These are phyloP conservation scores for Diprion similis DNA, from an alignment of 1,140 invertebrate species.

Conservation along the genomic window DNA sequence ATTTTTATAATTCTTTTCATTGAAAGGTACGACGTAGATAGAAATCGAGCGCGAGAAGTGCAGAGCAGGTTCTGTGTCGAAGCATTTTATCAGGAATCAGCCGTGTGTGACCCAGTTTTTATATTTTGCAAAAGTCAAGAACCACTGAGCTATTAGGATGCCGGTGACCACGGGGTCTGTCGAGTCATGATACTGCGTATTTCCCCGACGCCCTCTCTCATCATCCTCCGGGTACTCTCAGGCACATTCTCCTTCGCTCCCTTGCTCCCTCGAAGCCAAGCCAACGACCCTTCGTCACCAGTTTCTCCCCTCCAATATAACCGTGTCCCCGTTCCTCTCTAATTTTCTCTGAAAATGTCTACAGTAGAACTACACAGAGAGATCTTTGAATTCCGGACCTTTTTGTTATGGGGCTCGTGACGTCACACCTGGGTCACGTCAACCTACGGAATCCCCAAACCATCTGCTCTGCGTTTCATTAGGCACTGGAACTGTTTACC, in stretches of 20 bases:
- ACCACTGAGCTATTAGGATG: slow-evolving; percentile 32
- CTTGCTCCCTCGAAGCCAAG: neutral
- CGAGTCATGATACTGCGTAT: slow-evolving; percentile 20
- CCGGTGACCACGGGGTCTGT: slow-evolving; percentile 22
- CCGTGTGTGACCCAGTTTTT: slow-evolving; percentile 36
- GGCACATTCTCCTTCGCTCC: neutral
- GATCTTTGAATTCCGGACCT: neutral
- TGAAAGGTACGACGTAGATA: too few relatives aligned
- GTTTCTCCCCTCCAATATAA: too few relatives aligned
- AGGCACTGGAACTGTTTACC: neutral
- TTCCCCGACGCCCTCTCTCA: slow-evolving; percentile 19
- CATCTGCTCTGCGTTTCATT: neutral
- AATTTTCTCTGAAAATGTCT: neutral
- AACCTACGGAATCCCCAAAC: neutral
- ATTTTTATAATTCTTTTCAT: too few relatives aligned
- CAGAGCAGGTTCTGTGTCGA: too few relatives aligned
- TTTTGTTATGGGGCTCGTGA: neutral
- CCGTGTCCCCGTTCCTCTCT: neutral
- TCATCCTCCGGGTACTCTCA: slow-evolving; percentile 14
- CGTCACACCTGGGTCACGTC: neutral
- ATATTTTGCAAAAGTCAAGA: slow-evolving; percentile 32
- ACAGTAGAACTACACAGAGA: neutral
- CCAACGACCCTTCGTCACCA: too few relatives aligned
- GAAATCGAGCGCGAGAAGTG: too few relatives aligned
- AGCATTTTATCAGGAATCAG: too few relatives aligned